Base-by-base conservation (phyloP, 2,888 invertebrate species). In the Scaptomyza caliginosa region DNA sequence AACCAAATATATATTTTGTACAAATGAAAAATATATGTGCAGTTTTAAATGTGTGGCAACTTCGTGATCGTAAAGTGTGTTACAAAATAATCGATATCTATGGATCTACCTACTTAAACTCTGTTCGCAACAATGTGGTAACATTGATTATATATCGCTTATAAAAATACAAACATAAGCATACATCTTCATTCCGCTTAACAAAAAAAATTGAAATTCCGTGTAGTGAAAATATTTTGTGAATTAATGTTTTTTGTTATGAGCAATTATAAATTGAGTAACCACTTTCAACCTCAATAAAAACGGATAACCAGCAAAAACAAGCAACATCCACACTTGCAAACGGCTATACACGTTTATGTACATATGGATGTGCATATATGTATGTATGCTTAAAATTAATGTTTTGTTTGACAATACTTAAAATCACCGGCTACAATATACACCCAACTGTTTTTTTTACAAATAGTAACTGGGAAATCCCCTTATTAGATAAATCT, bases 81-180 rank as follows among this genome's bases (percentile, higher is more conserved):
- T 30, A 0, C 4, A 50, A 71, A 30, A 7, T 46, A 40, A 63
- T 67, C 67, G 67, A 67, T 71, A 63, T 28, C 65, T 51, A 13
- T 34, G 30, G 39, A 65, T 49, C 50, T 46, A 50, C 7, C 21
- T 17, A 10, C 6, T 13, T 63, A 19, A 48, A 46, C 10, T 26
- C 32, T 32, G 21, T 36, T 23, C 11, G 45, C 21, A 28, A 16
- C 32, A 32, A 36, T 30, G 46, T 56, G 38, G 6, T 45, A 28
- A 42, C 32, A 50, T 26, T 64, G 32, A 26, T 30, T 50, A 26
- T 13, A 43, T n/a, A 34, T 26, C 28, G 19, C 1, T 16, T 36
- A 16, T 8, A 23, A 11, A 38, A 17, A 32, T 6, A 17, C 24
- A 38, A 21, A 49, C 36, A 54, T 40, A 39, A 2, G 34, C 43